Conservation (phyloP, 2,888 invertebrate species). For the Habroteleia sp. region DNA sequence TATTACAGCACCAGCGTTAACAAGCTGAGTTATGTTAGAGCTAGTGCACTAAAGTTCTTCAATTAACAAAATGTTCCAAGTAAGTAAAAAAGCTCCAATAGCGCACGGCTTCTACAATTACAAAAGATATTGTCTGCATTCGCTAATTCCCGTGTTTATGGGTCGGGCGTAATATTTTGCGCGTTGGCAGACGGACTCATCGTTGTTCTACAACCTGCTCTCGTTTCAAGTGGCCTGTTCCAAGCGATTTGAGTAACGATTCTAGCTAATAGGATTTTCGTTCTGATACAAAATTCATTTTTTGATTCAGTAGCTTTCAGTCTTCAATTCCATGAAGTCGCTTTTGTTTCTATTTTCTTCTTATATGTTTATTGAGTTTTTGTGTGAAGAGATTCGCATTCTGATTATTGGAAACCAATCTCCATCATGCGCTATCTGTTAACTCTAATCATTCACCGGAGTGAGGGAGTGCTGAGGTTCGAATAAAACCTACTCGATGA, state of each 20-base stretch:
- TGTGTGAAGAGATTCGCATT: conserved; percentile 65
- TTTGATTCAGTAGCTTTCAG: conserved; percentile 35
- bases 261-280: conserved; percentile 57
- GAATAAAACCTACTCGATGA: conserved; percentile 42
- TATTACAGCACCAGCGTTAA: conserved; percentile 27
- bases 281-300: conserved; percentile 41
- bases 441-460: conserved; percentile 37
- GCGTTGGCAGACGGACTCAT: conserved; percentile 43
- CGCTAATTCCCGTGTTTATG: conserved; percentile 58
- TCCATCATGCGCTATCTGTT: conserved; percentile 12
- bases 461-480: conserved; percentile 31
- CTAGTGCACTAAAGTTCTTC: conserved; percentile 47
- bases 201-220: conserved; percentile 34
- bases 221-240: conserved; percentile 59
- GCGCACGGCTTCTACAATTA: conserved; percentile 29
- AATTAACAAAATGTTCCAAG: conserved; percentile 49
- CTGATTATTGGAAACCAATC: conserved; percentile 75
- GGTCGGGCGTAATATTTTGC: conserved; percentile 47
- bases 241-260: conserved; percentile 62
- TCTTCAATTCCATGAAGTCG: conserved; percentile 9
- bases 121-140: conserved; percentile 56
- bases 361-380: conserved; percentile 2
- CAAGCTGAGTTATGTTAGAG: conserved; percentile 49
- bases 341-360: conserved; percentile 1
- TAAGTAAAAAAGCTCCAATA: conserved; percentile 42